Percentiles rank a stretch among this genome's conserved stretches.
Conservation (phyloP, 2,797 vertebrate species). For the Thalassophryne amazonica region DNA sequence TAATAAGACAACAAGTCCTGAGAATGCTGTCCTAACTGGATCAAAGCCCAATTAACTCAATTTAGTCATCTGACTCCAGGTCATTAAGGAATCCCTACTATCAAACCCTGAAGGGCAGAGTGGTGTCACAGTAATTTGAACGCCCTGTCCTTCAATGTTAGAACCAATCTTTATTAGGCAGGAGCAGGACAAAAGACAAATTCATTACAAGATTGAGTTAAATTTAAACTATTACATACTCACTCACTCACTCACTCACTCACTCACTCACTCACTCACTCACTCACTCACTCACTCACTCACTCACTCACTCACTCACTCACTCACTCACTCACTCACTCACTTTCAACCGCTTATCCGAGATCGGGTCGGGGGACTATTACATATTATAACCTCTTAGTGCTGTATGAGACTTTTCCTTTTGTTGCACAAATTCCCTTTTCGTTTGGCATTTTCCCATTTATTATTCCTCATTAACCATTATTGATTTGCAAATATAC, state of each 20-base stretch:
- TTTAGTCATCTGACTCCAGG: conserved; percentile 19
- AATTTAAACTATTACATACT: background rate
- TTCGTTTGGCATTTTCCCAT: background rate
- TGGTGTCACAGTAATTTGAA: conserved; percentile 6
- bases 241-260: too few species aligned
- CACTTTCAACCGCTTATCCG: too few species aligned
- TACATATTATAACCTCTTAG: too few species aligned
- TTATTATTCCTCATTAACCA: conserved; percentile 2
- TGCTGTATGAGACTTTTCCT: too few species aligned
- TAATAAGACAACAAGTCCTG: conserved; percentile 2
- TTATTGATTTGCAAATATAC: conserved; percentile 12
- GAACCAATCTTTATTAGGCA: background rate
- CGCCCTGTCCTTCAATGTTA: conserved; percentile 4
- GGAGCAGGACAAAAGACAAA: background rate
- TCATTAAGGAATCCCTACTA: conserved; percentile 8
- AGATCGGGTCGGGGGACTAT: too few species aligned
- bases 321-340: too few species aligned
- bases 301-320: too few species aligned
- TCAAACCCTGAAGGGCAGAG: conserved; percentile 14
- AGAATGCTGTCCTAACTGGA: conserved; percentile 24
- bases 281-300: too few species aligned
- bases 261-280: too few species aligned
- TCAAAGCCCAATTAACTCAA: conserved; percentile 31
- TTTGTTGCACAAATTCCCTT: too few species aligned
- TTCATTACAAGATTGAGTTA: background rate